Evolutionary conservation across 2,888 invertebrate species (phyloP).

Genomic region (Eilema sororculum): DNA sequence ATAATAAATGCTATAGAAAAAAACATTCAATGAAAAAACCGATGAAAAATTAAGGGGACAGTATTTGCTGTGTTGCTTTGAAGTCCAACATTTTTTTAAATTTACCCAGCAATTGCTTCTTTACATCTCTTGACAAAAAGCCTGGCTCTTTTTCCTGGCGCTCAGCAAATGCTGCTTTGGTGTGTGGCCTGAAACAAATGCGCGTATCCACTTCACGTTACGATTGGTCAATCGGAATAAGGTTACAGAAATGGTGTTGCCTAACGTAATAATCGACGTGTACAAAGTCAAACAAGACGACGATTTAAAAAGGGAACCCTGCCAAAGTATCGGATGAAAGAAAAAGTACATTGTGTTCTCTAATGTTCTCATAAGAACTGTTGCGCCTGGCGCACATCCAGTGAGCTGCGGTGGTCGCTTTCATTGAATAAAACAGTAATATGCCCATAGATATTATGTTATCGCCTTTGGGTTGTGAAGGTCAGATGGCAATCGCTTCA

Average conservation of each 20-base stretch:
- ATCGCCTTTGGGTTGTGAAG: too few relatives aligned
- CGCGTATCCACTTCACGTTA: neutral
- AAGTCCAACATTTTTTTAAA: too few relatives aligned
- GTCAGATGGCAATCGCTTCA: too few relatives aligned
- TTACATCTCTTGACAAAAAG: too few relatives aligned
- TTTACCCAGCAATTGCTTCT: too few relatives aligned
- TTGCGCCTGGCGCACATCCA: conserved; percentile 61
- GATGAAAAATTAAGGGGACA: too few relatives aligned
- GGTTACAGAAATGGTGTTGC: neutral
- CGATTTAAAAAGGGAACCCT: conserved; percentile 45
- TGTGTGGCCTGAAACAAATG: neutral
- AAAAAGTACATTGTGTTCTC: conserved; percentile 46
- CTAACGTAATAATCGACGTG: neutral
- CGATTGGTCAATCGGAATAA: neutral
- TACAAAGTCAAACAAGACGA: conserved; percentile 37
- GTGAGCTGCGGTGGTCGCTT: conserved; percentile 43
- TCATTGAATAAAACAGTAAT: conserved; percentile 46
- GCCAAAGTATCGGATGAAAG: conserved; percentile 51
- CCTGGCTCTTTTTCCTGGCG: too few relatives aligned
- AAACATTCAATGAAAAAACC: too few relatives aligned
- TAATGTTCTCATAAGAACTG: conserved; percentile 54
- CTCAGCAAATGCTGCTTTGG: too few relatives aligned
- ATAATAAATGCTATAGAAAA: too few relatives aligned
- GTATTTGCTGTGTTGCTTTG: too few relatives aligned
- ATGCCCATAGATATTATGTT: conserved; percentile 13